Base-by-base conservation (phyloP, 2,888 invertebrate species). In the Heliconius ismenius region DNA sequence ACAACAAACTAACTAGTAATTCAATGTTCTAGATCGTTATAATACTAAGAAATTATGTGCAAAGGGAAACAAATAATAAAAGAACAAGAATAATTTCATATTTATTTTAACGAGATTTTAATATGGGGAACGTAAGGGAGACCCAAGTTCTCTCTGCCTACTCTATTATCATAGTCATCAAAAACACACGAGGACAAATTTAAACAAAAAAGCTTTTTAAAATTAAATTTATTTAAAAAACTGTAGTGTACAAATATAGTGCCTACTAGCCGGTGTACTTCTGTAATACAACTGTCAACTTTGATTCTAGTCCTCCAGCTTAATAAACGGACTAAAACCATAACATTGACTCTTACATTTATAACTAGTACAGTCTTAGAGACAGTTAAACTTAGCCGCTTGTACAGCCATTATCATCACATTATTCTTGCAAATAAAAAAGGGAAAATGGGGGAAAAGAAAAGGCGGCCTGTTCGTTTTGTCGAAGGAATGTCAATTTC, bases 181-280 rank as follows among this genome's bases (percentile, higher is more conserved):
- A 4, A 60, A 2, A 32, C 1, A 36, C 60, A 36, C 9, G n/a
- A 39, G n/a, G 58, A 39, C 26, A 63, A 11, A 39, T 32, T 36
- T 13, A 39, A 68, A 49, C 15, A 32, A 32, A 70, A 64, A 79
- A 80, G 65, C 78, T 69, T 78, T 77, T 81, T 78, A 79, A 81
- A 81, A 80, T 79, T 82, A 81, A 81, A 79, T 91, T 91, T 91
- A 90, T 90, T 91, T 87, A 81, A 87, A 84, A 92, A 92, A 89
- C 26, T 86, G 86, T 87, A 87, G 92, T 92, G 92, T 92, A 92
- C 92, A 92, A 90, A 91, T 91, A 88, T 84, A 70, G 58, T 70
- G 70, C 85, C 88, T 90, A 90, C 75, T 84, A 89, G 90, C 89
- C 86, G 85, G 88, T 89, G 90, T 89, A 88, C 83, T 87, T 82